These are phyloP conservation scores for Erythrocebus patas DNA, from an alignment of 2,113 vertebrate species.

Conservation along the genomic window DNA sequence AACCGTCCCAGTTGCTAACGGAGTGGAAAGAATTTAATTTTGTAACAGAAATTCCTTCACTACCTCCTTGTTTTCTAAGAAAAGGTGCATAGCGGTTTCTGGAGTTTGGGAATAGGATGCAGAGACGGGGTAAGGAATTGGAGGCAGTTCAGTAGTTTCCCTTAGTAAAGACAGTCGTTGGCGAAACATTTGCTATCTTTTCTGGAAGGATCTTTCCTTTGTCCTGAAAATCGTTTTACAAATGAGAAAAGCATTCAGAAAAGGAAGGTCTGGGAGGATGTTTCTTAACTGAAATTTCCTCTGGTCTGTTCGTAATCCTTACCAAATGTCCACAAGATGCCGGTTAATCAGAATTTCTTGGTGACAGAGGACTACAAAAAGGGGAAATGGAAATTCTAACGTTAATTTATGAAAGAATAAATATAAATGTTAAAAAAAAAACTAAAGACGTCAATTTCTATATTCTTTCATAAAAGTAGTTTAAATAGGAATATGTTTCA, in stretches of 20 bases:
- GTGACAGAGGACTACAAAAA: neutral
- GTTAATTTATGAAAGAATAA: rapidly evolving
- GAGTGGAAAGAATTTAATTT: neutral
- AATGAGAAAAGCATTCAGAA: neutral
- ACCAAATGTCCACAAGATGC: neutral
- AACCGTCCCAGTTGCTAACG: too few species aligned
- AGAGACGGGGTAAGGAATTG: neutral
- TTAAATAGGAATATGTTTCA: rapidly evolving
- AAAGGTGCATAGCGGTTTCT: neutral
- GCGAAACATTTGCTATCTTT: neutral
- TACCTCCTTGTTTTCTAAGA: neutral
- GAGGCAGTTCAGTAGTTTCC: too few species aligned
- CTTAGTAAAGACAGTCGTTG: neutral
- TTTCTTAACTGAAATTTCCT: neutral
- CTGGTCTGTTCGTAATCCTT: neutral
- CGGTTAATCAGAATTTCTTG: neutral
- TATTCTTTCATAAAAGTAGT: neutral
- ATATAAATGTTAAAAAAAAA: rapidly evolving
- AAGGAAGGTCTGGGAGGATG: neutral
- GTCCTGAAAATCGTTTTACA: neutral
- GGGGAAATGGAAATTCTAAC: rapidly evolving
- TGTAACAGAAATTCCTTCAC: neutral
- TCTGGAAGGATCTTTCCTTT: neutral
- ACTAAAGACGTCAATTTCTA: rapidly evolving
- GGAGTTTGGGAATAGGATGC: neutral